phyloP scores from a whole-genome alignment of 2,797 vertebrate species.

The Ptychadena robeensis region DNA sequence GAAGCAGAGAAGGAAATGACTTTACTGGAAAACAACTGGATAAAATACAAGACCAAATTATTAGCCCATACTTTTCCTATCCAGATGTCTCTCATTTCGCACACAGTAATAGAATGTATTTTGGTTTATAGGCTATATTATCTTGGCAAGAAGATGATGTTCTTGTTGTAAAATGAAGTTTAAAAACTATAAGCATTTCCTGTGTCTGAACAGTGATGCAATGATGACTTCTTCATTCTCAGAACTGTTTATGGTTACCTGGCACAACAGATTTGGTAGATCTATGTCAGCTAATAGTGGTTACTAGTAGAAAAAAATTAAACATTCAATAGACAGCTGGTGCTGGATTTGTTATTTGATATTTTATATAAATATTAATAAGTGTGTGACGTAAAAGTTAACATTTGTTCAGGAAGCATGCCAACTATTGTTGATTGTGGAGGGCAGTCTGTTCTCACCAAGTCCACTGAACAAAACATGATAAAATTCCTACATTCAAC shows the following conservation, averaged over 20 bases:
- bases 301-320: constrained; percentile 29
- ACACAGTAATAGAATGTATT: constrained; percentile 41
- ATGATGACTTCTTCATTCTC: neutral
- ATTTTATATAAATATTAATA: constrained; percentile 31
- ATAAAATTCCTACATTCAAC: neutral
- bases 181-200: constrained; percentile 41
- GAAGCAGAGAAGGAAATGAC: constrained; percentile 21
- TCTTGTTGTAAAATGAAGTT: constrained; percentile 21
- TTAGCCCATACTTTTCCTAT: constrained; percentile 19
- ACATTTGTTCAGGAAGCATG: constrained; percentile 27
- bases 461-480: neutral
- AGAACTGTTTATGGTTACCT: constrained; percentile 26
- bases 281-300: neutral
- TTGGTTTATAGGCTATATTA: constrained; percentile 38
- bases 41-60: constrained; percentile 14
- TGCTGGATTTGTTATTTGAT: constrained; percentile 16
- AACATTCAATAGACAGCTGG: constrained; percentile 24
- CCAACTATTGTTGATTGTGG: constrained; percentile 8
- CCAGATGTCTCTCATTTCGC: constrained; percentile 49
- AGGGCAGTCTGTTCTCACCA: neutral
- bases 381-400: constrained; percentile 15
- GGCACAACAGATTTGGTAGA: constrained; percentile 7
- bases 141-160: constrained; percentile 40
- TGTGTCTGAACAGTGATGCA: constrained; percentile 1
- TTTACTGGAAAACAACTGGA: constrained; percentile 45